Evolutionary conservation across 2,113 vertebrate species (phyloP).

Genomic region (Sebastes fasciatus): DNA sequence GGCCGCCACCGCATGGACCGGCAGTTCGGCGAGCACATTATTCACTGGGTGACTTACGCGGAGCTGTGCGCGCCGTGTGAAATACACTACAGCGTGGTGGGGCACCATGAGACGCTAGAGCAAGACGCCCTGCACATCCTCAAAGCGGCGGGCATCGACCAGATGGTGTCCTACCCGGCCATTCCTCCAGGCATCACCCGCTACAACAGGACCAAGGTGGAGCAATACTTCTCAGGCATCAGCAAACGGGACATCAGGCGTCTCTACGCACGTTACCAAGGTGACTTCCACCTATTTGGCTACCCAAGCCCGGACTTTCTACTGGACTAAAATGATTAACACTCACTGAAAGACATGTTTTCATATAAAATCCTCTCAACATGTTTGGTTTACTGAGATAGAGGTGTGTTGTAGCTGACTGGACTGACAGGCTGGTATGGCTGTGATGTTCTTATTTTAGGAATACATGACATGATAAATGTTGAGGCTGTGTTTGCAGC

Average conservation of each 20-base stretch:
- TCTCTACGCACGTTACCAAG: constrained; percentile 91
- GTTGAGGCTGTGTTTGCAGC: neutral
- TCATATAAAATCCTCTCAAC: constrained; percentile 3
- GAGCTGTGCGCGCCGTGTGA: constrained; percentile 97
- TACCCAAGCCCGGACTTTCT: constrained; percentile 93
- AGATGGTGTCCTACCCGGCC: constrained; percentile 91
- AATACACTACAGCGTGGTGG: constrained; percentile 90
- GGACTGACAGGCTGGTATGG: neutral
- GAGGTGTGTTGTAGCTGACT: constrained; percentile 15
- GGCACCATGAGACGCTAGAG: constrained; percentile 97
- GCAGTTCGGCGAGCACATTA: constrained; percentile 95
- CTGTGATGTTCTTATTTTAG: constrained; percentile 11
- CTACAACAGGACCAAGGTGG: constrained; percentile 96
- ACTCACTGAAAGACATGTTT: constrained; percentile 14
- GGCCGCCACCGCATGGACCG: constrained; percentile 90
- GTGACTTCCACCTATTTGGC: constrained; percentile 95
- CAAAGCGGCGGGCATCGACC: constrained; percentile 89
- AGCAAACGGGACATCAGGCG: constrained; percentile 91
- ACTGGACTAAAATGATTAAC: constrained; percentile 82
- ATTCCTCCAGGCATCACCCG: constrained; percentile 95
- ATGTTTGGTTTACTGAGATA: constrained; percentile 22
- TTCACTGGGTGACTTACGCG: constrained; percentile 95
- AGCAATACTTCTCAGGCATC: constrained; percentile 92
- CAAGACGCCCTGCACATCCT: constrained; percentile 92
- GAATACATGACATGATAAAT: constrained; percentile 1